phyloP scores from a whole-genome alignment of 2,888 invertebrate species.

The Himalopsyche tibetana region DNA sequence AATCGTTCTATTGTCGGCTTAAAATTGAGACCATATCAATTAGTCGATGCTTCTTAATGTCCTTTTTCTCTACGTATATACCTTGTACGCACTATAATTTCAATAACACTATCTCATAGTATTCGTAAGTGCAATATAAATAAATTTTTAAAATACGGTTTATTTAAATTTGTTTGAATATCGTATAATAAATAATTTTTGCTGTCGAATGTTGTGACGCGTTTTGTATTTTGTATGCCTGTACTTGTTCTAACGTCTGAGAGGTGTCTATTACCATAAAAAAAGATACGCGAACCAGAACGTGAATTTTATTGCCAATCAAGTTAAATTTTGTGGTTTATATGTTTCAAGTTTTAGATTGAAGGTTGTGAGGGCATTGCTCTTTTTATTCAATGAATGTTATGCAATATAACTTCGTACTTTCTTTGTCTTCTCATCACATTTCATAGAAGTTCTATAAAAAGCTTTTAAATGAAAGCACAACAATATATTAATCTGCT shows the following conservation, averaged over 20 bases:
- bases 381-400: neutral
- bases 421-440: conserved; percentile 14
- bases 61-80: too few species aligned
- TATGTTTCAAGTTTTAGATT: conserved; percentile 40
- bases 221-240: conserved; percentile 17
- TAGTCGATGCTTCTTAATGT: too few species aligned
- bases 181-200: neutral
- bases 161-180: neutral
- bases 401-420: neutral
- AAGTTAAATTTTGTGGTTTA: conserved; percentile 40
- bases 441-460: neutral
- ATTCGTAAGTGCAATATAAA: too few species aligned
- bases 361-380: conserved; percentile 30
- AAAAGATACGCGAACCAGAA: conserved; percentile 37
- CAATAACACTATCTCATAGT: too few species aligned
- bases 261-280: conserved; percentile 42
- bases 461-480: neutral
- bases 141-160: too few species aligned
- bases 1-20: too few species aligned
- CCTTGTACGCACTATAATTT: too few species aligned
- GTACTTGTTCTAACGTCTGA: conserved; percentile 8
- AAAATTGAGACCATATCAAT: too few species aligned
- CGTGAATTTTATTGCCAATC: conserved; percentile 17
- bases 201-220: conserved; percentile 16
- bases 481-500: neutral